Percentiles rank a stretch among this genome's conserved stretches.
Conservation (phyloP, 2,113 vertebrate genomes). For the Arizona elegans region DNA sequence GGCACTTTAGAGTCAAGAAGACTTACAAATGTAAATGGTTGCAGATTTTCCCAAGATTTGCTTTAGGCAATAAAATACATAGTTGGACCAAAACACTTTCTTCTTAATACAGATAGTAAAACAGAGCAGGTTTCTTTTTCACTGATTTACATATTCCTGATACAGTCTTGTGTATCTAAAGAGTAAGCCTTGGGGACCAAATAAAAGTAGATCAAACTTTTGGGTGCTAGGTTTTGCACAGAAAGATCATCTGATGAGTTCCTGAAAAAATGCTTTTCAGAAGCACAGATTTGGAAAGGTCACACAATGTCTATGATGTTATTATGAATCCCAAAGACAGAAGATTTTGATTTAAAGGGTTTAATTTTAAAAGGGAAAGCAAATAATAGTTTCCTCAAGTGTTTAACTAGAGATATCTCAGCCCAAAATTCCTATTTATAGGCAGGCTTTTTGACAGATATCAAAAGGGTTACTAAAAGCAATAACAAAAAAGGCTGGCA, state of each 20-base stretch:
- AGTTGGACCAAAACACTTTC: background rate
- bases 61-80: background rate
- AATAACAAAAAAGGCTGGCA: background rate
- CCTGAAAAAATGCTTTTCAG: background rate
- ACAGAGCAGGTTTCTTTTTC: background rate
- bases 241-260: background rate
- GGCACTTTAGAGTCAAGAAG: background rate
- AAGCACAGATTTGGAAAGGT: background rate
- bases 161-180: background rate
- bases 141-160: background rate
- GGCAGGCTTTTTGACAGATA: background rate
- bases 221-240: background rate
- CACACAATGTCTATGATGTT: background rate
- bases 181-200: background rate
- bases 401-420: background rate
- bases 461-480: background rate
- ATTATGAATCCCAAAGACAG: background rate
- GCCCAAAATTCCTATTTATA: background rate
- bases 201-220: background rate
- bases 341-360: background rate
- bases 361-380: background rate
- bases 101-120: background rate
- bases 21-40: background rate
- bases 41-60: background rate
- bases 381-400: background rate